phyloP scores from a whole-genome alignment of 2,888 invertebrate genomes.

The Pyrocoelia pectoralis region DNA sequence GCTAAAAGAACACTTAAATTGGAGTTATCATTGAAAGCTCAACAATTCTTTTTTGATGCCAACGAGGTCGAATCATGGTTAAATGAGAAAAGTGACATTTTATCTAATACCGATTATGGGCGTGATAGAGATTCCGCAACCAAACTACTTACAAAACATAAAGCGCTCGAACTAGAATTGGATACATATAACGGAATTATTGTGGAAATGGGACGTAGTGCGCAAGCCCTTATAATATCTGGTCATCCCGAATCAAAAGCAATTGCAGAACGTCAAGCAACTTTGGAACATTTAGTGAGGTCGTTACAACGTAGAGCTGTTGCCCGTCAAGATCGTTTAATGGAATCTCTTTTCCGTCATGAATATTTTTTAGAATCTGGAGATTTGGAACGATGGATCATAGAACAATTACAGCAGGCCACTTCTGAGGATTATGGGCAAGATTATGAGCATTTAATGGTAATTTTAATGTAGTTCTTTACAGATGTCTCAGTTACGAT shows the following conservation, averaged over 20 bases:
- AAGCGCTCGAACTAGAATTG: slow-evolving; percentile 89
- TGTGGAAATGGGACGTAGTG: slow-evolving; percentile 90
- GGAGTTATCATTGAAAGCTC: slow-evolving; percentile 86
- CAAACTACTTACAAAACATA: slow-evolving; percentile 93
- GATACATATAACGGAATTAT: slow-evolving; percentile 93
- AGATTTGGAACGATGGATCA: slow-evolving; percentile 92
- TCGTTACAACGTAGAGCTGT: slow-evolving; percentile 82
- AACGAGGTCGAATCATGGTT: slow-evolving; percentile 94
- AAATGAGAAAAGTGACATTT: slow-evolving; percentile 82
- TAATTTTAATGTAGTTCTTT: slow-evolving; percentile 52
- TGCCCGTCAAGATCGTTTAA: slow-evolving; percentile 82
- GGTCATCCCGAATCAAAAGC: slow-evolving; percentile 86
- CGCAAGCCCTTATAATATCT: slow-evolving; percentile 79
- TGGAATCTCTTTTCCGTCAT: slow-evolving; percentile 88
- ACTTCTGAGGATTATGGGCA: slow-evolving; percentile 94
- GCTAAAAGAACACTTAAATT: slow-evolving; percentile 77
- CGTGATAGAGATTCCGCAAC: slow-evolving; percentile 90
- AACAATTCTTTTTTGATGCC: slow-evolving; percentile 91
- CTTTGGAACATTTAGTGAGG: slow-evolving; percentile 80
- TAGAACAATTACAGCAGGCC: slow-evolving; percentile 88
- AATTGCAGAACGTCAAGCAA: slow-evolving; percentile 78
- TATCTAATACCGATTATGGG: slow-evolving; percentile 88
- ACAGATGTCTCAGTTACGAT: neutral
- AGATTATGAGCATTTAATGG: slow-evolving; percentile 89
- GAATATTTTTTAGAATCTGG: slow-evolving; percentile 91